These are phyloP conservation scores for Scyliorhinus canicula DNA, from an alignment of 2,797 vertebrate genomes.

Conservation along the genomic window DNA sequence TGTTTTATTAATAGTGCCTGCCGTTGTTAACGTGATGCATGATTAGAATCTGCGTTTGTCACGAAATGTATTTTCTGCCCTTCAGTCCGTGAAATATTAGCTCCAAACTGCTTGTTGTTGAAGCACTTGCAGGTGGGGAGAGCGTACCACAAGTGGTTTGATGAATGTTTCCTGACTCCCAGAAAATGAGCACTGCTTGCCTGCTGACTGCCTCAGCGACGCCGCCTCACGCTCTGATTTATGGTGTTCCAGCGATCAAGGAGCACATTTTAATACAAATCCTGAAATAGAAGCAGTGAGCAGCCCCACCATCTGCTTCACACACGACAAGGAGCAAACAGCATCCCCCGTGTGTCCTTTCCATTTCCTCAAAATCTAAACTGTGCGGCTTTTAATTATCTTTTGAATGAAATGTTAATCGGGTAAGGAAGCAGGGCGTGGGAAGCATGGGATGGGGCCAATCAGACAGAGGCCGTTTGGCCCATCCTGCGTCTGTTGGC, in stretches of 20 bases:
- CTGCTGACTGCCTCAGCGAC: neutral
- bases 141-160: neutral
- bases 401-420: neutral
- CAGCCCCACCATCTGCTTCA: neutral
- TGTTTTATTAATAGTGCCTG: neutral
- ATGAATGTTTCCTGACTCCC: neutral
- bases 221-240: neutral
- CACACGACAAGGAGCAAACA: neutral
- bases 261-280: neutral
- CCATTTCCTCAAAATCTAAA: neutral
- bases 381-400: neutral
- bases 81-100: neutral
- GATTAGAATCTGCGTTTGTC: neutral
- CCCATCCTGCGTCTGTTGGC: neutral
- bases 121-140: neutral
- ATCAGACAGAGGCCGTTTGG: neutral
- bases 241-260: neutral
- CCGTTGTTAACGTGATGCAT: neutral
- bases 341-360: neutral
- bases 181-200: neutral
- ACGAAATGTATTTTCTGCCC: neutral
- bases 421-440: neutral
- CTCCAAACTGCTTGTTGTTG: neutral
- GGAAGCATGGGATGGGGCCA: neutral
- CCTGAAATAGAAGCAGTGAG: neutral